These are phyloP conservation scores for Zoanthus gigantus DNA, from an alignment of 92 coral and sea anemone genomes.

Conservation along the genomic window DNA sequence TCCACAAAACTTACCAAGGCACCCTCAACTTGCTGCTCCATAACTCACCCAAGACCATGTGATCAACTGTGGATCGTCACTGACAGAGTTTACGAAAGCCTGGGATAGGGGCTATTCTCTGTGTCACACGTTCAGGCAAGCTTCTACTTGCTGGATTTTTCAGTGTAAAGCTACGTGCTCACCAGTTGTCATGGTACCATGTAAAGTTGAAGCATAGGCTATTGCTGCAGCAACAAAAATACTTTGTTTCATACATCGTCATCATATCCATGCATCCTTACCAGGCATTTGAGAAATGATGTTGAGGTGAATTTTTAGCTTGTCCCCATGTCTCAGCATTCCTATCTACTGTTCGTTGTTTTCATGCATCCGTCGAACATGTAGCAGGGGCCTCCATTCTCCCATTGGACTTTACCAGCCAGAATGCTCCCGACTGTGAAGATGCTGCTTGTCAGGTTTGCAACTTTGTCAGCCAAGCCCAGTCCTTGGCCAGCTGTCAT, in stretches of 20 bases:
- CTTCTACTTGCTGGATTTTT: slow-evolving; percentile 58
- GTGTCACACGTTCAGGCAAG: slow-evolving; percentile 32
- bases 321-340: slow-evolving; percentile 47
- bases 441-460: slow-evolving; percentile 46
- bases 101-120: slow-evolving; percentile 52
- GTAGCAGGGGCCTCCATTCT: slow-evolving; percentile 32
- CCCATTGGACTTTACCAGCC: slow-evolving; percentile 52
- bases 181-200: slow-evolving; percentile 57
- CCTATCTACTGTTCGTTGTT: slow-evolving; percentile 31
- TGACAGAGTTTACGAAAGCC: slow-evolving; percentile 37
- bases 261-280: slow-evolving; percentile 18
- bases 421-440: slow-evolving; percentile 42
- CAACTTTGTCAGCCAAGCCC: slow-evolving; percentile 29
- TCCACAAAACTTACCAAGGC: neutral
- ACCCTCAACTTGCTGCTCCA: neutral
- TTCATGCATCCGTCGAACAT: slow-evolving; percentile 36
- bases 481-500: no score
- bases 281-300: slow-evolving; percentile 43
- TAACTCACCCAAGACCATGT: no score
- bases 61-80: slow-evolving; percentile 57
- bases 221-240: slow-evolving; percentile 49
- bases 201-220: slow-evolving; percentile 57
- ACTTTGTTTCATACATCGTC: slow-evolving; percentile 49
- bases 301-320: slow-evolving; percentile 56
- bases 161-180: slow-evolving; percentile 45